phyloP scores from a whole-genome alignment of 2,113 vertebrate genomes.

The Ochotona princeps region DNA sequence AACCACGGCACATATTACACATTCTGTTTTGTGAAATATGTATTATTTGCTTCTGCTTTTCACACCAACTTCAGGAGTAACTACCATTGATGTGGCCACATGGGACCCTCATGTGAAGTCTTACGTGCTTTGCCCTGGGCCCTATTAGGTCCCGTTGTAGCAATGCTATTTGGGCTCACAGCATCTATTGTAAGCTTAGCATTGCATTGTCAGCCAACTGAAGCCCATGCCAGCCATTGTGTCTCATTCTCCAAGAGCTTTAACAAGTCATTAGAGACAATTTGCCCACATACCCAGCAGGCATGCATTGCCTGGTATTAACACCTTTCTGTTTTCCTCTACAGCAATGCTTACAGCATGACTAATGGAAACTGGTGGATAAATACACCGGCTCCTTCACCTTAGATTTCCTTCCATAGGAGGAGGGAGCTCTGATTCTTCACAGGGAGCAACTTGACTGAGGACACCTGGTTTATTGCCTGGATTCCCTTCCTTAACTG shows the following conservation, averaged over 20 bases:
- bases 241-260: neutral
- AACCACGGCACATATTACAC: neutral
- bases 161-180: neutral
- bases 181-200: neutral
- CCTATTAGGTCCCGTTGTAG: neutral
- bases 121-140: neutral
- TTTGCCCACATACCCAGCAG: neutral
- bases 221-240: neutral
- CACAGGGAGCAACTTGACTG: neutral
- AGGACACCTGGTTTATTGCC: neutral
- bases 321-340: neutral
- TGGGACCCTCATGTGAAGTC: neutral
- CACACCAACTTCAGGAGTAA: neutral
- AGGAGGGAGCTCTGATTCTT: neutral
- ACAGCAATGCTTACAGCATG: neutral
- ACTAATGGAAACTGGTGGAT: neutral
- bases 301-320: neutral
- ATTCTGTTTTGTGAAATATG: neutral
- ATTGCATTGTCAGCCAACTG: neutral
- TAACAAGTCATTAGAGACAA: neutral
- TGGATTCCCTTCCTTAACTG: neutral
- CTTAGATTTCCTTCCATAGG: neutral
- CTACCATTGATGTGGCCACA: neutral
- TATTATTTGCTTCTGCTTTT: neutral
- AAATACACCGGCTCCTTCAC: neutral